Base-by-base conservation (phyloP, 2,113 vertebrate species). In the Lepisosteus osseus region DNA sequence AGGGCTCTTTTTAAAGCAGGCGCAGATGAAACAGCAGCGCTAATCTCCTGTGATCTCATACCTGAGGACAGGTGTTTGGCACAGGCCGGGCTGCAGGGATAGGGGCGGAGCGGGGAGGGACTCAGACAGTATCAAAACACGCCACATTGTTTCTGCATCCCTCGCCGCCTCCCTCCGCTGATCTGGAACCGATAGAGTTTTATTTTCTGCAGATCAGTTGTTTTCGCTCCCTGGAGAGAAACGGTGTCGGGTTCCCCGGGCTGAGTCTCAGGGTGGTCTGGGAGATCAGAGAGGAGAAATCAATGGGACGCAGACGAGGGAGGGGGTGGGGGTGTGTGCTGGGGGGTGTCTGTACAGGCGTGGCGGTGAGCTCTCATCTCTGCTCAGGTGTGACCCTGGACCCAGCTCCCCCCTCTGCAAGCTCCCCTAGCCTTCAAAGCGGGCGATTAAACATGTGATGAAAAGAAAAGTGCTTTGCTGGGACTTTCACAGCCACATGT, bases 1-100 rank as follows among this genome's bases (percentile, higher is more conserved):
- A 76, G 65, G 29, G 71, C 54, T 54, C 47, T 64, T 78, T 76
- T 68, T 77, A 72, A 61, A 9, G 9, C 47, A 51, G 47, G 1
- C 47, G 47, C 47, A 5, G 5, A 51, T 9, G 9, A 6, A 6
- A 51, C 47, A 51, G 47, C 47, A 51, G 5, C 5, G 47, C 66
- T 1, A 6, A 65, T 73, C 75, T 72, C 77, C 64, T 74, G 56
- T 83, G 73, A 84, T 86, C 83, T 88, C 85, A 81, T 86, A 86
- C 84, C 87, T 88, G 88, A 29, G 72, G 83, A 89, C 88, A 89
- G 88, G 88, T 90, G 88, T 77, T 87, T 87, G 86, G 86, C 83
- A 88, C 78, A 76, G 74, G 74, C 71, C 17, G 3, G 61, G 5
- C 42, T 69, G 61, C 17, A 56, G 59, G 56, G 17, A 41, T 73